Evolutionary conservation across 2,888 invertebrate species (phyloP), one percentile per base, ranked within the genome.

Genomic region (Acanthosepion pharaonis): DNA sequence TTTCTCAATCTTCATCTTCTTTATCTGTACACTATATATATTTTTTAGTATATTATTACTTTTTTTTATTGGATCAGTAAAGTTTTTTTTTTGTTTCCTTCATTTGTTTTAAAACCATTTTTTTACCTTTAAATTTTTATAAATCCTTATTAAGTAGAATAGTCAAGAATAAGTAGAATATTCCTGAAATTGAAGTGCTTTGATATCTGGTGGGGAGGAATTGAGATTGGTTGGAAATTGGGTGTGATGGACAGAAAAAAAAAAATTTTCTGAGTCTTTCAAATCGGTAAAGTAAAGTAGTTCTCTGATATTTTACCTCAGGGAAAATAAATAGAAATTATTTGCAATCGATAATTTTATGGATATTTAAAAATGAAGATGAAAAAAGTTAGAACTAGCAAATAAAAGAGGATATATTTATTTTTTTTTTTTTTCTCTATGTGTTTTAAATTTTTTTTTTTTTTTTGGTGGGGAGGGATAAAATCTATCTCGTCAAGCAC

Each of bases 161-260:
- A 64, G 64, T 64, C 28, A 8, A 25, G 64, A 64, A 64, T 23
- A 23, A 78, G 78, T 78, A n/a, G n/a, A 78, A 78, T 78, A n/a
- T 78, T n/a, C n/a, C 78, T 23, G 94, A 94, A 91, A 78, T 33
- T 51, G 94, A 94, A 92, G 94, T 91, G 42, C 28, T 48, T 51
- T 42, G 55, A 59, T 53, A 42, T 55, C 53, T 53, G 48, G 55
- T n/a, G 33, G 53, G 33, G n/a, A 92, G 49, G 5, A 11, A 64
- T 59, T 18, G n/a, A 48, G 78, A 64, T 28, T 33, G 42, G 91
- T 33, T n/a, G 64, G 91, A 42, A 42, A 59, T 20, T 20, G 23
- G 94, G 78, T 23, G 48, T 20, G 55, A 94, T 49, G 91, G 94
- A 92, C 33, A 94, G 51, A 94, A 11, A 33, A 33, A 33, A 33